phyloP scores from a whole-genome alignment of 92 coral and sea anemone genomes.

The Diadumene lineata region DNA sequence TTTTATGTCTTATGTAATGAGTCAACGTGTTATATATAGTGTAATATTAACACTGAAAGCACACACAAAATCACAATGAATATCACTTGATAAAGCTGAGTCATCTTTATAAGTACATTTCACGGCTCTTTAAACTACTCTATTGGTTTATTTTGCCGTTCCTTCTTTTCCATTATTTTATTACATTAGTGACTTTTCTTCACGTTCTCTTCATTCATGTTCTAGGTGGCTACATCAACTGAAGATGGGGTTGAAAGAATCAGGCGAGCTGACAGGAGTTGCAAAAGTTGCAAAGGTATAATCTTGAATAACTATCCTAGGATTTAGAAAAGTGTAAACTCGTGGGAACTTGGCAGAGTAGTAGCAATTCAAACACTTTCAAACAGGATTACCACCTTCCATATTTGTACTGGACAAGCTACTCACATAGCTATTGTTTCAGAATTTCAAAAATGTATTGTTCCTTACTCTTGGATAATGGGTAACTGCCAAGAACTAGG shows the following conservation, averaged over 20 bases:
- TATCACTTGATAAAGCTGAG: too few species aligned
- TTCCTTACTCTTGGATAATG: background rate
- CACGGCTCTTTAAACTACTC: background rate
- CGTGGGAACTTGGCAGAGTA: conserved; percentile 16
- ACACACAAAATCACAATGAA: too few species aligned
- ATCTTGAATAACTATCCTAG: background rate
- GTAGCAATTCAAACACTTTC: background rate
- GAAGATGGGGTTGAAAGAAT: background rate
- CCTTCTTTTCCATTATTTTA: background rate
- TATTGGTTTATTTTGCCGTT: background rate
- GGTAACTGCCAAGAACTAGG: background rate
- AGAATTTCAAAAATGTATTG: background rate
- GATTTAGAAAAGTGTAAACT: background rate
- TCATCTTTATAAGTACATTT: too few species aligned
- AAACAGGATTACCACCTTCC: background rate
- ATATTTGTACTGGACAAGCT: background rate
- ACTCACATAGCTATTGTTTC: background rate
- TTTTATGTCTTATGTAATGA: too few species aligned
- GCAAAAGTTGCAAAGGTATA: conserved; percentile 25
- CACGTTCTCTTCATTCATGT: background rate
- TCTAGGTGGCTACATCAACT: conserved; percentile 25
- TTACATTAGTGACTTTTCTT: background rate
- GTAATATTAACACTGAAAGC: too few species aligned
- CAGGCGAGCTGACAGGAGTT: conserved; percentile 6
- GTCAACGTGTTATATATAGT: too few species aligned